Percentiles rank a stretch among this genome's conserved stretches.
Conservation (phyloP, 2,113 vertebrate genomes). For the Centropus bengalensis region DNA sequence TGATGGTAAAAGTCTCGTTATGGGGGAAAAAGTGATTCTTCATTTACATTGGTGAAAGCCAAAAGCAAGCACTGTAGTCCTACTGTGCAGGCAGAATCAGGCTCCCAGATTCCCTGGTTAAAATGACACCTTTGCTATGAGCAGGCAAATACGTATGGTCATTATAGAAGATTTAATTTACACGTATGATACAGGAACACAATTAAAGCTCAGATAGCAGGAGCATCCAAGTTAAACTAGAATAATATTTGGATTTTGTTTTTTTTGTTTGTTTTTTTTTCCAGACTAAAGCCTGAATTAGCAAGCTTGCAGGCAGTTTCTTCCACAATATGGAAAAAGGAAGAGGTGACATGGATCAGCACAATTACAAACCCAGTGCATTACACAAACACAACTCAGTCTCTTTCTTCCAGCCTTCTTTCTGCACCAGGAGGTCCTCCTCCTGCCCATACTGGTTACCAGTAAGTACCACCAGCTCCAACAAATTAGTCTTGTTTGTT, state of each 20-base stretch:
- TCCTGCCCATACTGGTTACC: background rate
- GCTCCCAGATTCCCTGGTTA: background rate
- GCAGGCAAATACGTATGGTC: fast-evolving
- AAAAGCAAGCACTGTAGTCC: background rate
- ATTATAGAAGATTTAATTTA: background rate
- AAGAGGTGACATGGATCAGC: background rate
- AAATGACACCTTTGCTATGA: background rate
- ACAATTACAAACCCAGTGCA: background rate
- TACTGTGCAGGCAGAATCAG: background rate
- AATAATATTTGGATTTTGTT: background rate
- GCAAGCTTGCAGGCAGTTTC: background rate
- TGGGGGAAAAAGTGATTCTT: background rate
- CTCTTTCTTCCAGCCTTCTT: background rate
- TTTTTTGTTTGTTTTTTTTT: background rate
- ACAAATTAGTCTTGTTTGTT: background rate
- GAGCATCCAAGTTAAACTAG: background rate
- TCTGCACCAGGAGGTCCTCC: background rate
- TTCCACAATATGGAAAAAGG: background rate
- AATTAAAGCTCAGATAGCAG: background rate
- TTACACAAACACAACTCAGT: background rate
- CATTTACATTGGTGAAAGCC: background rate
- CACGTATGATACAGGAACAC: background rate
- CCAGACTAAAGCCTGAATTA: background rate
- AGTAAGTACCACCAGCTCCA: background rate
- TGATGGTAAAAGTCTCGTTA: background rate